Conservation (phyloP, 2,113 vertebrate species). For the Barnardius zonarius region DNA sequence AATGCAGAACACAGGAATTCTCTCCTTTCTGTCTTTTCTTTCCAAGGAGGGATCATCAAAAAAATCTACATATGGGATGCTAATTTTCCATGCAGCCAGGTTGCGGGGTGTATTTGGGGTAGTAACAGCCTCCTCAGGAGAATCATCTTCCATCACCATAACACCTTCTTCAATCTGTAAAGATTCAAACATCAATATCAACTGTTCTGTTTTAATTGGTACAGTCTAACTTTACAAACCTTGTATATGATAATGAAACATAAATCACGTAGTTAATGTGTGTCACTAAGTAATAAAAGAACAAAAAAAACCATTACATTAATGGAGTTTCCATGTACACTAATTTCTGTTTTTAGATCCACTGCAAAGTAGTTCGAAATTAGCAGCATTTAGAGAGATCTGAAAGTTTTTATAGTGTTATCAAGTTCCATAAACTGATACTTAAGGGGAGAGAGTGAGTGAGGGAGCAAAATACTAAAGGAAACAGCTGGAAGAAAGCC, state of each 20-base stretch:
- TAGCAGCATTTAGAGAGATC: background rate
- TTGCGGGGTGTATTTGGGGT: constrained; percentile 83
- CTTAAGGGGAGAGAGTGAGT: background rate
- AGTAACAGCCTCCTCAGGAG: constrained; percentile 77
- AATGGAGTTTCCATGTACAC: background rate
- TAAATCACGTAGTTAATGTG: background rate
- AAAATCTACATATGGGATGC: constrained; percentile 89
- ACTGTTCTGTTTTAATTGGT: background rate
- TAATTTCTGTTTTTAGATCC: background rate
- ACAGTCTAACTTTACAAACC: background rate
- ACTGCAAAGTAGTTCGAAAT: background rate
- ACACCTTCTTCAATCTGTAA: constrained; percentile 93
- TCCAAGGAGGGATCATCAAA: constrained; percentile 82
- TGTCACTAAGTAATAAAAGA: background rate
- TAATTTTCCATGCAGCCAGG: constrained; percentile 88
- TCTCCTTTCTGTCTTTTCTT: constrained; percentile 86
- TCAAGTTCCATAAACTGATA: background rate
- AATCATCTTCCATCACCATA: constrained; percentile 91
- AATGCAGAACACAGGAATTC: constrained; percentile 92
- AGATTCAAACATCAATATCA: background rate
- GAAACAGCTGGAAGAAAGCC: background rate
- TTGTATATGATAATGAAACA: background rate
- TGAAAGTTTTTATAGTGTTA: background rate
- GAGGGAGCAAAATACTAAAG: background rate
- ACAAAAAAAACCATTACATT: background rate